A percentile compares a stretch with the other conserved stretches of the same genome.
phyloP scores from a whole-genome alignment of 37 sponge, comb jelly and placozoan species.

The Beroe forskalii region DNA sequence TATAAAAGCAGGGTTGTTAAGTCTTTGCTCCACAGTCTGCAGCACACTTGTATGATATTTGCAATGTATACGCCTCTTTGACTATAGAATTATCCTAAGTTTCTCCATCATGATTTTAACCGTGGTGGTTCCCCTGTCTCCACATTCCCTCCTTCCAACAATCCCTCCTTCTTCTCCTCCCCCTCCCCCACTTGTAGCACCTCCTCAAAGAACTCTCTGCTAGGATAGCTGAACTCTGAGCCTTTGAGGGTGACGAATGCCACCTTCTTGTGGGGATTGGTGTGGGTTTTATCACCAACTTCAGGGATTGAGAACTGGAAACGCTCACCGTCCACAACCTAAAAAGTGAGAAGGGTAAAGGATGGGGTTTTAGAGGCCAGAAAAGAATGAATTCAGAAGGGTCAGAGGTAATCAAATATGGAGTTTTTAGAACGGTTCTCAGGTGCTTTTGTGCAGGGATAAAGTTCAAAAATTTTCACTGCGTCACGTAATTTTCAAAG shows the following conservation, averaged over 20 bases:
- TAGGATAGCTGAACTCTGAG: constrained; percentile 5
- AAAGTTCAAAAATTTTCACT: too few species aligned
- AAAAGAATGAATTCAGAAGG: too few species aligned
- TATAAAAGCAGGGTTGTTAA: too few species aligned
- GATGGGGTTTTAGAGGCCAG: too few species aligned
- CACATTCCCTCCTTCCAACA: not conserved
- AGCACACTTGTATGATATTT: too few species aligned
- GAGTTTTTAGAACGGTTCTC: too few species aligned
- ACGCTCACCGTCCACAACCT: constrained; percentile 54
- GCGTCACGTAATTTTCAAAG: too few species aligned
- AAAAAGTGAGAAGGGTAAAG: not conserved
- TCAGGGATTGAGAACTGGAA: constrained; percentile 8
- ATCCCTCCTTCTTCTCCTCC: not conserved
- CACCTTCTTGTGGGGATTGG: constrained; percentile 35
- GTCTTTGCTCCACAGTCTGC: too few species aligned
- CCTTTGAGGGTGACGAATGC: constrained; percentile 23
- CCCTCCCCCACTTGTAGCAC: not conserved
- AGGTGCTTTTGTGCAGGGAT: too few species aligned
- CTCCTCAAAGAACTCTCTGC: not conserved
- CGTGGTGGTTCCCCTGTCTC: not conserved
- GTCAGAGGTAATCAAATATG: too few species aligned
- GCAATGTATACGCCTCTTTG: too few species aligned
- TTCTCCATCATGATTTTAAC: not conserved
- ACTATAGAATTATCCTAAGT: too few species aligned
- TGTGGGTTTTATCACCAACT: constrained; percentile 7